Base-by-base conservation (phyloP, 2,797 vertebrate species). In the Calcarius lapponicus region DNA sequence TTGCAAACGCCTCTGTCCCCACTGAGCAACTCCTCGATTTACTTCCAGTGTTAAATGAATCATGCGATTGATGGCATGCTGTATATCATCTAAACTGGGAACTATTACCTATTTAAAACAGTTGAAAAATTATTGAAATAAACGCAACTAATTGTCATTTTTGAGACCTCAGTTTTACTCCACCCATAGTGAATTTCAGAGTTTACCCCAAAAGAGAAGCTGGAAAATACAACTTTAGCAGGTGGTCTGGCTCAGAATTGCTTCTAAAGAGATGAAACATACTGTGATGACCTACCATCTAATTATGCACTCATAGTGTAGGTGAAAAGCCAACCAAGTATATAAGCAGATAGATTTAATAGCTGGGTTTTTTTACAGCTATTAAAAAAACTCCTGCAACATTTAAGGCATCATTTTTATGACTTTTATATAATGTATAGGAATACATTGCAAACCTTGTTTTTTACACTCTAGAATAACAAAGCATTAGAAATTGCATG, bases 11-110 rank as follows among this genome's bases (percentile, higher is more conserved):
- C 97, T 97, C 78, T 97, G 97, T 40, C 98, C 97, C 98, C 98
- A 98, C 47, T 98, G 98, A 67, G 96, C 80, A 78, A 99, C 96
- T 60, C 98, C 97, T 80, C 98, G 97, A 97, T 92, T 98, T 86
- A 98, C 98, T 93, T 98, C 98, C 96, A 99, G 40, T 32, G 97
- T 97, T 90, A 98, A 89, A 20, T 98, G 96, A 58, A 97, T 97
- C 92, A 98, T 90, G 11, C 86, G 96, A 94, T 98, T 98, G 83
- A 98, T 97, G 71, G 96, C 97, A 22, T 98, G 97, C 62, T 98
- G 98, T 83, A 98, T 98, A 73, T 98, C 97, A 12, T 98, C 98
- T 86, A 98, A 95, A 95, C 97, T 98, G 43, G 98, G 98, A 83
- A 97, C 88, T 65, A 99, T 98, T 10, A 98, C 97, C 98, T 99